Evolutionary conservation across 1,140 invertebrate genomes (phyloP), one percentile per base, ranked within the genome.

Genomic region (Aphis craccivora): DNA sequence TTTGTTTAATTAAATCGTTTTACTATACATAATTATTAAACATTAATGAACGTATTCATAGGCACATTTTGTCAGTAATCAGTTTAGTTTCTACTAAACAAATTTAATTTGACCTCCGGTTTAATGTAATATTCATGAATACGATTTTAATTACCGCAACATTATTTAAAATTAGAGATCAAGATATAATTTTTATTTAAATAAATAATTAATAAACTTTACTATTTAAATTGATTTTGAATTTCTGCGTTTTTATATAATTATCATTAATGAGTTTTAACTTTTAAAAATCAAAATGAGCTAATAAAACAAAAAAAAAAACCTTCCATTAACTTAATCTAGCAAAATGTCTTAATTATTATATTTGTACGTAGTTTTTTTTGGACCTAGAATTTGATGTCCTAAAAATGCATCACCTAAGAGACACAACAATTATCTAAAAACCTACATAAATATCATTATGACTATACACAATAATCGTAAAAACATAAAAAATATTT

Each of bases 311-410:
- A 11, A n/a, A 11, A n/a, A n/a, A 60, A 30, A 67, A 67, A 11
- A 0, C 0, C 0, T 14, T 14, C n/a, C 7, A 30, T 30, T 30
- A 67, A 67, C 0, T n/a, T 9, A 3, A 0, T 30, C 4, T 67
- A 9, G 9, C 6, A 14, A 40, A 40, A 40, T 67, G 14, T 67
- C 4, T 67, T 18, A n/a, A 67, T 51, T 18, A 67, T 51, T 18
- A 51, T 51, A 51, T 51, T 18, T 51, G 18, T 18, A 51, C 18
- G 48, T 51, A 18, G 18, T 51, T 20, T 51, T 51, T 14, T 51
- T 14, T 18, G 14, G 14, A 18, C 48, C 18, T 51, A 14, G 14
- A 51, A 3, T 51, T 51, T 11, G 14, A 51, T 18, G 18, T 2
- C 14, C 48, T 2, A 51, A 51, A 51, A 51, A 51, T 20, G 48